These are phyloP conservation scores for Tinamus guttatus DNA, from an alignment of 2,113 vertebrate species.

Conservation along the genomic window DNA sequence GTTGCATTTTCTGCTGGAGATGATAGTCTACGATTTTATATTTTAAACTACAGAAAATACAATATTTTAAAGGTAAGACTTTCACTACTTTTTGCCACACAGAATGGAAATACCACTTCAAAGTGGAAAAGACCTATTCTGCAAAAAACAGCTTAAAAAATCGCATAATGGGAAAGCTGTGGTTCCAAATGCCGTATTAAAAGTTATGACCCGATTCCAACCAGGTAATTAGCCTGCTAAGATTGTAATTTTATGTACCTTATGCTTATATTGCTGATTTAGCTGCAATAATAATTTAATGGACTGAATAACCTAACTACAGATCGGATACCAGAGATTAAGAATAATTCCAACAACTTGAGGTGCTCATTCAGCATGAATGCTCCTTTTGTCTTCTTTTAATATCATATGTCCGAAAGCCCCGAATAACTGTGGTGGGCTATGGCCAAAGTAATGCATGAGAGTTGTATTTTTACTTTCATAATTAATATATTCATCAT, in stretches of 20 bases:
- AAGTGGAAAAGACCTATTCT: neutral
- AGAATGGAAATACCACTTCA: neutral
- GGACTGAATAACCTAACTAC: neutral
- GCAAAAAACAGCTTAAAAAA: neutral
- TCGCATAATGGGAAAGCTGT: neutral
- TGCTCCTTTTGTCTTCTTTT: neutral
- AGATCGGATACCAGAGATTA: neutral
- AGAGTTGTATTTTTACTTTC: neutral
- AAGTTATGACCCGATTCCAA: neutral
- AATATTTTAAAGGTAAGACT: neutral
- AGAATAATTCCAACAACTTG: neutral
- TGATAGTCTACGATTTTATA: neutral
- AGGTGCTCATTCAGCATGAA: neutral
- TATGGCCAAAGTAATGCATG: neutral
- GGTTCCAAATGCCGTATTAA: neutral
- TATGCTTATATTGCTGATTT: slow-evolving; percentile 12
- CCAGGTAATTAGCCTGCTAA: slow-evolving; percentile 8
- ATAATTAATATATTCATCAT: neutral
- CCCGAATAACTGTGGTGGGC: neutral
- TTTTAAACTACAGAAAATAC: neutral
- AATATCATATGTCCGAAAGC: neutral
- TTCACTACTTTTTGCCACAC: neutral
- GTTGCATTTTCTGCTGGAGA: neutral
- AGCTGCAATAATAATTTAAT: neutral
- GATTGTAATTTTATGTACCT: neutral